Percentiles rank a stretch among this genome's conserved stretches.
Evolutionary conservation across 2,797 vertebrate genomes (phyloP).

Genomic region (Notoglanidium macrostoma): DNA sequence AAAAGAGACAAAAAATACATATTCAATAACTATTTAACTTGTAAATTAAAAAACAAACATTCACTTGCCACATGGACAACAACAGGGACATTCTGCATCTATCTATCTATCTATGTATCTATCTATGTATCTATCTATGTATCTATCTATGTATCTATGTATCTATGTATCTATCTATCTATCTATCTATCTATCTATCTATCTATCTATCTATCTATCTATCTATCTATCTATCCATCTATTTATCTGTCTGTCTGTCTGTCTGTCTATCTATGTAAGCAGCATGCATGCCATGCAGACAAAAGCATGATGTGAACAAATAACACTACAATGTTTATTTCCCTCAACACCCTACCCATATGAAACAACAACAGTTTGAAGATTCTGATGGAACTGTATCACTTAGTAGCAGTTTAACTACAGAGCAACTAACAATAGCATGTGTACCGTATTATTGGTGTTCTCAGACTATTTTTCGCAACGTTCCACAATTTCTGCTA

Average conservation of each 20-base stretch:
- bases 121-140: constrained; percentile 40
- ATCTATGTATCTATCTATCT: constrained; percentile 41
- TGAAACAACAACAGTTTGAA: background rate
- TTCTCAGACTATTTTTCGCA: background rate
- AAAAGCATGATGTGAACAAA: constrained; percentile 31
- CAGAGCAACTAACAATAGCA: background rate
- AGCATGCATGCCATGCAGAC: constrained; percentile 58
- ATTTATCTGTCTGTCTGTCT: constrained; percentile 22
- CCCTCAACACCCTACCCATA: background rate
- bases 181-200: constrained; percentile 40
- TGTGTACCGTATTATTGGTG: background rate
- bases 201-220: constrained; percentile 43
- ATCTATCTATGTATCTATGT: constrained; percentile 39
- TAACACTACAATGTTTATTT: constrained; percentile 14
- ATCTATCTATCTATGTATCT: constrained; percentile 40
- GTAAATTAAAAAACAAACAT: background rate
- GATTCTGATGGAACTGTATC: background rate
- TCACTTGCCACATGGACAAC: background rate
- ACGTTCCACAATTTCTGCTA: background rate
- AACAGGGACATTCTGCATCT: constrained; percentile 21
- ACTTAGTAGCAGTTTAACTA: background rate
- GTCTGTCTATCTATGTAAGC: constrained; percentile 19
- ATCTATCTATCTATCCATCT: constrained; percentile 26
- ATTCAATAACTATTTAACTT: constrained; percentile 21
- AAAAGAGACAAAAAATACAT: constrained; percentile 15